Evolutionary conservation across 2,797 vertebrate species (phyloP).

Genomic region (Rhincodon typus): DNA sequence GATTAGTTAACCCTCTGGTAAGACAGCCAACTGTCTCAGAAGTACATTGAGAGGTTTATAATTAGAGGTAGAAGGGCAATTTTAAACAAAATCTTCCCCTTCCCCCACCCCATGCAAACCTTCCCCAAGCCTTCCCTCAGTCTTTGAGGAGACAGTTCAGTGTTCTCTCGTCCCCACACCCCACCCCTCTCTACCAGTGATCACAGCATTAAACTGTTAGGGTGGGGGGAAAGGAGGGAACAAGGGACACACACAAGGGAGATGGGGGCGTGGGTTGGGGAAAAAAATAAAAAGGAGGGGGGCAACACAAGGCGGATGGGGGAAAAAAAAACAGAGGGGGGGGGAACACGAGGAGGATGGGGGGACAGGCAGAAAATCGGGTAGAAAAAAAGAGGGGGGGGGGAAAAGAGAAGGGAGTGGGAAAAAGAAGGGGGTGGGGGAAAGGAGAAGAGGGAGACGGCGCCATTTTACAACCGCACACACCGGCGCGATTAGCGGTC

Average conservation of each 20-base stretch:
- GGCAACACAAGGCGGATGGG: too few species aligned
- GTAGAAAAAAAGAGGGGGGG: background rate
- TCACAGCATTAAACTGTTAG: background rate
- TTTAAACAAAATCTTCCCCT: background rate
- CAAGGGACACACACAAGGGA: background rate
- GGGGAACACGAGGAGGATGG: background rate
- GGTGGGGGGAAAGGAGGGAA: background rate
- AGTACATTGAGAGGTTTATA: background rate
- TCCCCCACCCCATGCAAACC: background rate
- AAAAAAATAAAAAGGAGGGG: background rate
- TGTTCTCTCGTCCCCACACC: background rate
- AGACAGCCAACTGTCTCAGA: background rate
- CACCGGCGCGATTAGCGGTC: background rate
- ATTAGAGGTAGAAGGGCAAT: background rate
- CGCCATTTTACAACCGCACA: slow-evolving; percentile 22
- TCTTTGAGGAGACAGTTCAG: background rate
- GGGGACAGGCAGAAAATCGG: background rate
- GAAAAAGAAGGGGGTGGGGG: background rate
- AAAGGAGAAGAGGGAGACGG: background rate
- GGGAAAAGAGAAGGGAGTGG: too few species aligned
- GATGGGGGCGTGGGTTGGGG: too few species aligned
- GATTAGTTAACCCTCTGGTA: background rate
- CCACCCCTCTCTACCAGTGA: background rate
- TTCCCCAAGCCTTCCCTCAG: too few species aligned
- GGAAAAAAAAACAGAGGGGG: background rate